These are phyloP conservation scores for Agapostemon virescens DNA, from an alignment of 2,888 invertebrate genomes.

Conservation along the genomic window DNA sequence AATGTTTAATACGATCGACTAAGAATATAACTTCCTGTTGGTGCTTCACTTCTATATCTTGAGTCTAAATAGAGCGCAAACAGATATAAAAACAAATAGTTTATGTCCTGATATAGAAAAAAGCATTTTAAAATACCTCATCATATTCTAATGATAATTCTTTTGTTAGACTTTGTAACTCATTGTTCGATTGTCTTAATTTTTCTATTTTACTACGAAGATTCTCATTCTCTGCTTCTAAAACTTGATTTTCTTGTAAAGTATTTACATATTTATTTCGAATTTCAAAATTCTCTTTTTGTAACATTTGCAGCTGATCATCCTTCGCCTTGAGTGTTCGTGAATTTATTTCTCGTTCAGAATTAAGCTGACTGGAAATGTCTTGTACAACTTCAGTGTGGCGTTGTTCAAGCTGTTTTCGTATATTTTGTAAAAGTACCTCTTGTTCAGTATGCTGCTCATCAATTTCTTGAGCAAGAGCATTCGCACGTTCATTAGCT, in stretches of 20 bases:
- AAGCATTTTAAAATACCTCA: conserved; percentile 56
- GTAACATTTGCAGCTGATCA: conserved; percentile 84
- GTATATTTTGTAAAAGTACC: conserved; percentile 85
- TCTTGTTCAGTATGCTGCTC: conserved; percentile 93
- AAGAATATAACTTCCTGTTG: conserved; percentile 83
- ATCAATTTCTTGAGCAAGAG: conserved; percentile 94
- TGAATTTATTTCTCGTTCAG: conserved; percentile 88
- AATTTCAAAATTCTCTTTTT: conserved; percentile 86
- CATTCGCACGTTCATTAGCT: conserved; percentile 89
- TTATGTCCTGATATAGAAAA: not conserved
- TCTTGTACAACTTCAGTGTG: conserved; percentile 89
- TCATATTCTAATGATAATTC: conserved; percentile 74
- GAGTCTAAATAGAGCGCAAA: conserved; percentile 57
- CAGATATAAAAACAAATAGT: not conserved
- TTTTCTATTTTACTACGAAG: conserved; percentile 85
- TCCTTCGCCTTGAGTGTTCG: conserved; percentile 84
- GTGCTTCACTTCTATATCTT: conserved; percentile 76
- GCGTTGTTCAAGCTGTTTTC: conserved; percentile 87
- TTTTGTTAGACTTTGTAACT: conserved; percentile 82
- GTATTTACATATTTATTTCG: conserved; percentile 84
- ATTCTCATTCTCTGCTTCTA: conserved; percentile 85
- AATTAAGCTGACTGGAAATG: conserved; percentile 85
- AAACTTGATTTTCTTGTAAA: conserved; percentile 84
- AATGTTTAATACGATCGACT: conserved; percentile 83
- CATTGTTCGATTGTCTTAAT: conserved; percentile 81